Percentiles rank a stretch among this genome's conserved stretches.
Conservation (phyloP, 2,797 vertebrate genomes). For the Somateria mollissima region DNA sequence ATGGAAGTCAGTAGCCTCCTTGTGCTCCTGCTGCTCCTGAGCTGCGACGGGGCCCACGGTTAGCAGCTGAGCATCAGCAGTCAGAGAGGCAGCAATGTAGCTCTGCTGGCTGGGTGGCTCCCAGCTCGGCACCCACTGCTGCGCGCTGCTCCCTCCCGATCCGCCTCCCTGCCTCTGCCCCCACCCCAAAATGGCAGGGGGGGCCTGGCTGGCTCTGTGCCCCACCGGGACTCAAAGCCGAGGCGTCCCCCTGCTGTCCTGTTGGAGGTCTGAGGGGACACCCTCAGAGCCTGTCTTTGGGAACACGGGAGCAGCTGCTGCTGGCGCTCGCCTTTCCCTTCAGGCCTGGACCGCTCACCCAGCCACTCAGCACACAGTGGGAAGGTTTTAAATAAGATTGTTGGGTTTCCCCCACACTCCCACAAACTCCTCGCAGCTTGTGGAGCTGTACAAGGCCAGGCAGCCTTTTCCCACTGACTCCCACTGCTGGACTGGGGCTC, state of each 20-base stretch:
- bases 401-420: background rate
- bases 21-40: background rate
- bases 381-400: background rate
- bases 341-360: background rate
- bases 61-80: background rate
- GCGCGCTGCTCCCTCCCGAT: background rate
- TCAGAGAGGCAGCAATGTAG: background rate
- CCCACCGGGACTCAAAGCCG: accelerated
- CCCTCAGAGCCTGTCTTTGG: background rate
- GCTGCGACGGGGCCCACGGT: background rate
- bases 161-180: background rate
- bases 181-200: accelerated
- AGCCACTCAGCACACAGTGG: background rate
- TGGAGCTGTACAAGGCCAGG: background rate
- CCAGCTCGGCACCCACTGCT: background rate
- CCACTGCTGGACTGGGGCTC: background rate
- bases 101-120: background rate
- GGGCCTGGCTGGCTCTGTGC: background rate
- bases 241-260: no score
- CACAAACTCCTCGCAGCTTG: background rate
- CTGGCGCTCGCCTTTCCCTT: background rate
- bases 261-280: background rate
- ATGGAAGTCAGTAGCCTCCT: background rate
- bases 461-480: background rate
- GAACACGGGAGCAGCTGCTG: background rate